Percentiles rank a stretch among this genome's conserved stretches.
These are phyloP conservation scores for Dasysyrphus albostriatus DNA, from an alignment of 2,888 invertebrate species.

Conservation along the genomic window DNA sequence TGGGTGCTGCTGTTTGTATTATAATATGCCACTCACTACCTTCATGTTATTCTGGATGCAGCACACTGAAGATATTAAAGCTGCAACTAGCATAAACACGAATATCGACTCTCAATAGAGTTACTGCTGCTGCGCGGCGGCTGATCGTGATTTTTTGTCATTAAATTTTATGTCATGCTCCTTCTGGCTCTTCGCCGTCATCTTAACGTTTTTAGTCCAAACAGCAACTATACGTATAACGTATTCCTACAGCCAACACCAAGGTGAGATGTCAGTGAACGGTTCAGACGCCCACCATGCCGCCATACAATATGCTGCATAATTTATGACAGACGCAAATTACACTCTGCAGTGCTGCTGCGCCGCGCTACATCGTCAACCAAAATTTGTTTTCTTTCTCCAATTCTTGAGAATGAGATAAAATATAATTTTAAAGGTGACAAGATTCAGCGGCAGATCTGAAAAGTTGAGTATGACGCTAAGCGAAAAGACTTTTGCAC, in stretches of 20 bases:
- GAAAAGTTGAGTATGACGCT: constrained; percentile 34
- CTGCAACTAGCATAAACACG: constrained; percentile 51
- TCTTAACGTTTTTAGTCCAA: constrained; percentile 8
- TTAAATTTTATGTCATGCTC: constrained; percentile 75
- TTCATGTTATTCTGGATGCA: constrained; percentile 59
- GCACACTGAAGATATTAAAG: constrained; percentile 2
- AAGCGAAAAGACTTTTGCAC: constrained; percentile 39
- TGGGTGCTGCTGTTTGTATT: constrained; percentile 56
- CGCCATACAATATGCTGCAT: constrained; percentile 63
- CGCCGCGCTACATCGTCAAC: constrained; percentile 17
- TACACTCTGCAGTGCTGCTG: constrained; percentile 57
- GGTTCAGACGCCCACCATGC: constrained; percentile 68
- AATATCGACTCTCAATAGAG: constrained; percentile 61
- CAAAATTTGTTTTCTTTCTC: constrained; percentile 64
- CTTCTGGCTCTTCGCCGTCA: constrained; percentile 51
- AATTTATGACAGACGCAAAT: constrained; percentile 75
- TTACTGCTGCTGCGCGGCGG: constrained; percentile 29
- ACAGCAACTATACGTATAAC: neutral
- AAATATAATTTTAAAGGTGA: constrained; percentile 44
- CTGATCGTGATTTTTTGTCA: constrained; percentile 73
- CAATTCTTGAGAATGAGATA: constrained; percentile 5
- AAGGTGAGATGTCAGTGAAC: constrained; percentile 76
- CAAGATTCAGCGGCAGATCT: constrained; percentile 59
- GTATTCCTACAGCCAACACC: constrained; percentile 55
- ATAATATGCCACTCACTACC: constrained; percentile 32